These are phyloP conservation scores for Lacerta bilineata DNA, from an alignment of 2,797 vertebrate species.

Conservation along the genomic window DNA sequence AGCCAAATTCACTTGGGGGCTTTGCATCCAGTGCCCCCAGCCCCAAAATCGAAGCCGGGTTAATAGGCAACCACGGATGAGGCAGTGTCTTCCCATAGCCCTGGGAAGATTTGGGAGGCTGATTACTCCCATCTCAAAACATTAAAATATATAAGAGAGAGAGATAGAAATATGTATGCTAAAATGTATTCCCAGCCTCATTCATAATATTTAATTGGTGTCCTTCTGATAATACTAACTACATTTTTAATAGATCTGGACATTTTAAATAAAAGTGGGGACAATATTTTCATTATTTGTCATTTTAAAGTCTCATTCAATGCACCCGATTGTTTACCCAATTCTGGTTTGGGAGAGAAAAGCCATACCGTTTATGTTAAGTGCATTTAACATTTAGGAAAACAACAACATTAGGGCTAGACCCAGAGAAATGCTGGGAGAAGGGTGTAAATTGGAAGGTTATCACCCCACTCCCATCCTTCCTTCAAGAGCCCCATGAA, in stretches of 20 bases:
- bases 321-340: background rate
- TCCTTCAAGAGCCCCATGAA: too few relatives aligned
- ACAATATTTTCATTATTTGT: background rate
- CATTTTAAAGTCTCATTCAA: background rate
- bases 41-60: too few relatives aligned
- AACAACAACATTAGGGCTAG: background rate
- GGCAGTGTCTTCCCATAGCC: too few relatives aligned
- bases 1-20: too few relatives aligned
- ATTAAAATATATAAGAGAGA: background rate
- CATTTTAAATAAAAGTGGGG: background rate
- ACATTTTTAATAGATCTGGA: too few relatives aligned
- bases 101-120: too few relatives aligned
- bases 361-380: background rate
- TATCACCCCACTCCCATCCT: background rate
- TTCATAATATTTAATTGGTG: background rate
- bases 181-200: background rate
- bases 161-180: background rate
- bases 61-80: too few relatives aligned
- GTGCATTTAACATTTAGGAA: background rate
- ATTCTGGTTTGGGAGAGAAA: background rate
- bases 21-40: too few relatives aligned
- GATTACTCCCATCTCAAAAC: background rate
- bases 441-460: background rate
- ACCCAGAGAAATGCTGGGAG: background rate
- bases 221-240: background rate